phyloP scores from a whole-genome alignment of 2,797 vertebrate genomes.

The Hybognathus amarus region DNA sequence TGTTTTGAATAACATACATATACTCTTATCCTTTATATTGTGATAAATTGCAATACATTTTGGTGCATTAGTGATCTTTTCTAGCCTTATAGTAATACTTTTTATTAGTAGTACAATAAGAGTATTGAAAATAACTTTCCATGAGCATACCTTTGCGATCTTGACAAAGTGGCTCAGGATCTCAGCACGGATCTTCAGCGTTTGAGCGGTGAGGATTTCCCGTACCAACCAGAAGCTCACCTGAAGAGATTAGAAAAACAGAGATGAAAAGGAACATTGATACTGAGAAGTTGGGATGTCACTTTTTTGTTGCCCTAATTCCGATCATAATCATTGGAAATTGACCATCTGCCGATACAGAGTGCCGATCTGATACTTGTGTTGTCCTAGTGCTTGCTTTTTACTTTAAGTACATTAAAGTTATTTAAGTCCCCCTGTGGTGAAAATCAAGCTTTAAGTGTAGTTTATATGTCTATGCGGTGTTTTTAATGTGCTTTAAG shows the following conservation, averaged over 20 bases:
- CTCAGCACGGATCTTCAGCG: constrained; percentile 95
- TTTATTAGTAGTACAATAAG: neutral
- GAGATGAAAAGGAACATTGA: neutral
- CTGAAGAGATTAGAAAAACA: constrained; percentile 67
- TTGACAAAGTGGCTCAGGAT: constrained; percentile 96
- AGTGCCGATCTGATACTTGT: neutral
- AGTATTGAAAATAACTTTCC: neutral
- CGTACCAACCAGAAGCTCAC: constrained; percentile 98
- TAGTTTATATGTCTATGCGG: no score
- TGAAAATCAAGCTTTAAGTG: no score
- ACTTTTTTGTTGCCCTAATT: neutral
- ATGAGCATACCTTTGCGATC: constrained; percentile 85
- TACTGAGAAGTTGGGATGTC: neutral
- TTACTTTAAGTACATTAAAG: neutral
- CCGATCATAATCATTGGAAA: neutral
- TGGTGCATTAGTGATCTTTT: neutral
- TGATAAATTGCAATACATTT: neutral
- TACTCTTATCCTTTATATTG: neutral
- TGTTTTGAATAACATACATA: no score
- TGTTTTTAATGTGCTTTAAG: no score
- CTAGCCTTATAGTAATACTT: neutral
- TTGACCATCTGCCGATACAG: neutral
- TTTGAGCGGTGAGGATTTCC: constrained; percentile 95
- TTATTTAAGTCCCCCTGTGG: neutral
- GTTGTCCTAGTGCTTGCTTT: neutral